Percentiles rank a stretch among this genome's conserved stretches.
These are phyloP conservation scores for Zygaena filipendulae DNA, from an alignment of 2,888 invertebrate genomes.

Conservation along the genomic window DNA sequence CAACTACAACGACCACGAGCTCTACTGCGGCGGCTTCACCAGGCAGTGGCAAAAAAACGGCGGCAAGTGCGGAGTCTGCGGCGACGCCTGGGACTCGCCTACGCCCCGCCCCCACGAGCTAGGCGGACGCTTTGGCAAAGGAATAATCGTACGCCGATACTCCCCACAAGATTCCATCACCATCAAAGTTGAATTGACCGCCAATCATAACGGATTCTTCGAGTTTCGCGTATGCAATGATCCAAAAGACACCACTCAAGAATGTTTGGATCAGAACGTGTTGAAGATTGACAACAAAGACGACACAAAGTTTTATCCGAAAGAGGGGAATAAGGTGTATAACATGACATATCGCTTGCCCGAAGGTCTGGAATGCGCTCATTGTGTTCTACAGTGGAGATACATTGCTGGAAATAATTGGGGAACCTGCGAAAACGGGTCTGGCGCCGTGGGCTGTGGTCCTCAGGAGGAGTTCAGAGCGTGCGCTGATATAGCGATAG, in stretches of 20 bases:
- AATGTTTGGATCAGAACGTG: slow-evolving; percentile 80
- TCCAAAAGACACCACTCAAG: slow-evolving; percentile 74
- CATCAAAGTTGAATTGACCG: slow-evolving; percentile 86
- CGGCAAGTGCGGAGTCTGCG: slow-evolving; percentile 89
- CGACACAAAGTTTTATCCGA: slow-evolving; percentile 75
- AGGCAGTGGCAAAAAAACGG: slow-evolving; percentile 83
- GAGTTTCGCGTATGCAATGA: slow-evolving; percentile 86
- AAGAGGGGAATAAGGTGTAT: slow-evolving; percentile 82
- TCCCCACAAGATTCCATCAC: slow-evolving; percentile 74
- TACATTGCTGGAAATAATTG: slow-evolving; percentile 90
- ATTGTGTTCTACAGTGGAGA: slow-evolving; percentile 90
- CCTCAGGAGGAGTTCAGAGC: slow-evolving; percentile 90
- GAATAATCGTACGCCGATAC: slow-evolving; percentile 84
- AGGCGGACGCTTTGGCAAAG: slow-evolving; percentile 86
- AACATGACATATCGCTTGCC: slow-evolving; percentile 77
- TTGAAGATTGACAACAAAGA: slow-evolving; percentile 65
- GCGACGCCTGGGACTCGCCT: slow-evolving; percentile 82
- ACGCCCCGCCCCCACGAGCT: slow-evolving; percentile 82
- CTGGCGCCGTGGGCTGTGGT: slow-evolving; percentile 86
- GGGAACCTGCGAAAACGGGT: slow-evolving; percentile 79
- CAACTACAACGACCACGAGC: slow-evolving; percentile 90
- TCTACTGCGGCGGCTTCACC: slow-evolving; percentile 89
- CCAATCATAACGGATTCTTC: slow-evolving; percentile 88
- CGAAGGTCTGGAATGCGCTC: slow-evolving; percentile 75
- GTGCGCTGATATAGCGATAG: slow-evolving; percentile 83